Evolutionary conservation across 1,140 invertebrate genomes (phyloP), one percentile per base, ranked within the genome.

Genomic region (Diprion similis): DNA sequence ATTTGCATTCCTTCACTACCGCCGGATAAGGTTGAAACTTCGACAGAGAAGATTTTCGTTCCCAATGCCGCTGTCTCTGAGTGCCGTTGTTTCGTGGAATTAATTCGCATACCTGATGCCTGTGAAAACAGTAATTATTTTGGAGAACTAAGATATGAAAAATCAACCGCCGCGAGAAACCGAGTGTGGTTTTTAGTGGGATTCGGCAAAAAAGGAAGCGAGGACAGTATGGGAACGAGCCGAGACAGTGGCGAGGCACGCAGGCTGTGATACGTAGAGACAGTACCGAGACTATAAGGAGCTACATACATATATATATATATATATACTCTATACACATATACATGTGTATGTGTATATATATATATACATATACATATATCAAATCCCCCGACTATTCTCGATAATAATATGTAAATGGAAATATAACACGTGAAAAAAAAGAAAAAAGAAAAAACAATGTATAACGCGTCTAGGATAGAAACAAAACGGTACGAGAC

Each of bases 231-330:
- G 1, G 24, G 6, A 37, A 37, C 2, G 24, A 37, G 24, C 1
- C 24, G n/a, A 80, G 84, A 82, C 85, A 87, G 87, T 87, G 86
- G 86, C 82, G 80, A 86, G 86, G 85, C 85, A 86, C 85, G 82
- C 86, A 87, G 87, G 87, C 87, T 88, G 86, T 87, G 86, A 87
- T 88, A 87, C 78, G 85, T 87, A 87, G 86, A 87, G 83, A 87
- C 86, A 87, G 85, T 86, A 86, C 85, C 51, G 86, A 87, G 81
- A 87, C 83, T 87, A 85, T 85, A 85, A 87, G 83, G 81, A 86
- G 80, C 81, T 85, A 86, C 80, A 81, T 86, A 83, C 81, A 85
- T 82, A 81, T 85, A 85, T 84, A 82, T 85, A 85, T 37, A 37
- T 37, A 37, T 37, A 83, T 77, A 59, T 59, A 59, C 9, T 59